Evolutionary conservation across 2,888 invertebrate species (phyloP).

Genomic region (Tipula confusa): DNA sequence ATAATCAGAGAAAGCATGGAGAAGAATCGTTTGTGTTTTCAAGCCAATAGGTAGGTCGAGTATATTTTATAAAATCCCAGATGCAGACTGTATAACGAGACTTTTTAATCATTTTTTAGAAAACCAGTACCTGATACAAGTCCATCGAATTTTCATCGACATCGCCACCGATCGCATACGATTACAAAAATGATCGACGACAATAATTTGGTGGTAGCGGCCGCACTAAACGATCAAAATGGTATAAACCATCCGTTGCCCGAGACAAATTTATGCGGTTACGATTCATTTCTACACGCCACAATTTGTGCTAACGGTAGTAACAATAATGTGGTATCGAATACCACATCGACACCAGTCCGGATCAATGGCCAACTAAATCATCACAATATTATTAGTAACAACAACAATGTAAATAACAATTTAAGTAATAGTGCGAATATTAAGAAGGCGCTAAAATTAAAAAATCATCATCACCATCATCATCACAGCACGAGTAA

Average conservation of each 20-base stretch:
- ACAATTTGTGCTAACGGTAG: constrained; percentile 51
- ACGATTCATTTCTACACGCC: constrained; percentile 61
- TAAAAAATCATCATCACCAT: constrained; percentile 27
- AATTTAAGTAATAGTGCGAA: background rate
- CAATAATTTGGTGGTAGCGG: constrained; percentile 32
- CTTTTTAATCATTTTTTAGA: constrained; percentile 13
- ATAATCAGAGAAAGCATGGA: constrained; percentile 89
- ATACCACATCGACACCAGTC: background rate
- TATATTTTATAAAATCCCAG: background rate
- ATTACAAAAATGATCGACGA: constrained; percentile 46
- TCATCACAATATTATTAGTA: constrained; percentile 31
- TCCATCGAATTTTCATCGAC: constrained; percentile 44
- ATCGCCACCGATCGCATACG: constrained; percentile 49
- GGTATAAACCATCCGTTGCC: background rate
- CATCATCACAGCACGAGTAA: background rate
- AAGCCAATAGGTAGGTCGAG: constrained; percentile 64
- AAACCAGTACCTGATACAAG: constrained; percentile 52
- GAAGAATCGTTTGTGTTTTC: constrained; percentile 81
- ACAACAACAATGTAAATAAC: constrained; percentile 21
- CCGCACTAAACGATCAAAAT: background rate
- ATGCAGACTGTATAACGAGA: background rate
- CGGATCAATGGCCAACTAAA: constrained; percentile 32
- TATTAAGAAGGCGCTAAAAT: background rate
- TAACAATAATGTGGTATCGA: background rate
- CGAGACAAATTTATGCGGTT: constrained; percentile 51